These are phyloP conservation scores for Prietella phreatophila DNA, from an alignment of 2,113 vertebrate species.

Conservation along the genomic window DNA sequence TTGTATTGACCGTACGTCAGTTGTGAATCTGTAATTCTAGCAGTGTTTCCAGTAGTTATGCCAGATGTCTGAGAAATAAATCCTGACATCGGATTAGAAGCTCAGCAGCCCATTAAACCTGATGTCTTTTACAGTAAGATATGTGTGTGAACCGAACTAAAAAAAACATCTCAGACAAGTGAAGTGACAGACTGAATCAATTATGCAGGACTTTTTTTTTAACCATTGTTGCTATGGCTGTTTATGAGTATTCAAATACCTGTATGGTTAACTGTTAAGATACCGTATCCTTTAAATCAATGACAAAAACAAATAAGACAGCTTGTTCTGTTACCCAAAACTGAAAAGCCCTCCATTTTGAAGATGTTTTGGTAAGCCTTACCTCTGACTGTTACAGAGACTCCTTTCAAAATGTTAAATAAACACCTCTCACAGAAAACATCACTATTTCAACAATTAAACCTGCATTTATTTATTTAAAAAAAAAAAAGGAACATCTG, in stretches of 20 bases:
- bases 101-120: neutral
- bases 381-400: neutral
- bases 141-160: neutral
- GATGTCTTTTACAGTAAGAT: constrained; percentile 21
- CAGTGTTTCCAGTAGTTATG: neutral
- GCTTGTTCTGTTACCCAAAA: neutral
- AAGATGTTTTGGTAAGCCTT: neutral
- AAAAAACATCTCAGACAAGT: neutral
- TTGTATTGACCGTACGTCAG: neutral
- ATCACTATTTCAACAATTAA: no score
- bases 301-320: neutral
- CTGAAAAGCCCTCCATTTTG: neutral
- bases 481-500: no score
- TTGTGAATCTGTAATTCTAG: neutral
- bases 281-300: neutral
- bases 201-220: neutral
- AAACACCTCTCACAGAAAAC: no score
- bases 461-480: no score
- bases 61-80: neutral
- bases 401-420: neutral
- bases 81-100: neutral
- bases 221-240: neutral
- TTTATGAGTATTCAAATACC: neutral
- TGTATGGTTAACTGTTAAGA: neutral
- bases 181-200: neutral